phyloP scores from a whole-genome alignment of 2,888 invertebrate genomes.

The Plutella xylostella region DNA sequence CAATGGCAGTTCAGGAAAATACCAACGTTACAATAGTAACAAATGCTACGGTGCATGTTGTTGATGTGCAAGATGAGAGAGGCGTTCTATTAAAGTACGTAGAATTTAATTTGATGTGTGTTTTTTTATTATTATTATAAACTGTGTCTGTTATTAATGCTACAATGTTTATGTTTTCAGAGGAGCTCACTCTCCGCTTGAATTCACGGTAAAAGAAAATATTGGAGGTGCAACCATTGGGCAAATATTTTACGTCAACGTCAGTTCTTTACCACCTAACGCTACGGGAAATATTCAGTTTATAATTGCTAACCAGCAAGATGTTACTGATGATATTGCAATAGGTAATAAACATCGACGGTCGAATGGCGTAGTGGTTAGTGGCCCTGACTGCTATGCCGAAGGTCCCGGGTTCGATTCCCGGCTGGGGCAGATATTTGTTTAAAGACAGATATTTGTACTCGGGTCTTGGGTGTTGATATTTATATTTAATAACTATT shows the following conservation, averaged over 20 bases:
- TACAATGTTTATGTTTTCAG: constrained; percentile 23
- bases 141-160: constrained; percentile 12
- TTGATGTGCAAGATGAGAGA: constrained; percentile 79
- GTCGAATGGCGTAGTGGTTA: too few relatives aligned
- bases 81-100: constrained; percentile 72
- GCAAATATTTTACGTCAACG: constrained; percentile 73
- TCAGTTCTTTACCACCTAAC: constrained; percentile 36
- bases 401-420: too few relatives aligned
- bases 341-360: too few relatives aligned
- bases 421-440: too few relatives aligned
- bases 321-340: constrained; percentile 82
- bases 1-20: constrained; percentile 76
- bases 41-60: constrained; percentile 86
- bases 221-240: constrained; percentile 79
- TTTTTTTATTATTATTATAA: constrained; percentile 18
- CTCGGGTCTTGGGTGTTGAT: too few relatives aligned
- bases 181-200: constrained; percentile 78
- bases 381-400: too few relatives aligned
- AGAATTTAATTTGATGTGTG: constrained; percentile 4
- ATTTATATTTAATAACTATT: too few relatives aligned
- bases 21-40: constrained; percentile 78
- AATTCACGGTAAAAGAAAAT: constrained; percentile 84
- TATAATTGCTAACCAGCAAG: constrained; percentile 85
- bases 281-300: constrained; percentile 72
- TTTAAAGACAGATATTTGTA: too few relatives aligned